A percentile compares a stretch with the other conserved stretches of the same genome.
These are phyloP conservation scores for Nemopilema nomurai DNA, from an alignment of 30 jellyfish, hydroid and myxozoan species.

Conservation along the genomic window DNA sequence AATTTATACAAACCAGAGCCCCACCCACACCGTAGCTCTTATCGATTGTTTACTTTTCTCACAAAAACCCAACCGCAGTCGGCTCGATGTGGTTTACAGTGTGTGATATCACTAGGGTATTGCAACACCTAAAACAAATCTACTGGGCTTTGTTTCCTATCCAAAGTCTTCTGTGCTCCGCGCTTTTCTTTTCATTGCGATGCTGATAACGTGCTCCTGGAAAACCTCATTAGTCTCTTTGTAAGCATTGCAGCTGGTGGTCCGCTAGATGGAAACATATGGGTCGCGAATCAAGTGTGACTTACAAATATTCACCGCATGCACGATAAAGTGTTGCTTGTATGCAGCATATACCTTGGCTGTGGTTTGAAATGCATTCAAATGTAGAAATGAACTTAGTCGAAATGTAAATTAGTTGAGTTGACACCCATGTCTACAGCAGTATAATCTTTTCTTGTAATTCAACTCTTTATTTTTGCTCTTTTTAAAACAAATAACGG, in stretches of 20 bases:
- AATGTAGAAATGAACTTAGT: too few species aligned
- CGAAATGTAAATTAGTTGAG: too few species aligned
- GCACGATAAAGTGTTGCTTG: too few species aligned
- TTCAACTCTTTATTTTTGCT: too few species aligned
- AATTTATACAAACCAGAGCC: background rate
- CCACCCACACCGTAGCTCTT: conserved; percentile 25
- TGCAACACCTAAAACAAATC: background rate
- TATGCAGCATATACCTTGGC: too few species aligned
- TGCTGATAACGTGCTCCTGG: background rate
- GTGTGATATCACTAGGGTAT: background rate
- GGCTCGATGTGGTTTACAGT: background rate
- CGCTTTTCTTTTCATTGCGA: background rate
- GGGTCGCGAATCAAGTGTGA: background rate
- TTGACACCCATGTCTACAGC: too few species aligned
- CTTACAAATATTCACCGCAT: background rate
- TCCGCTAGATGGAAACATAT: background rate
- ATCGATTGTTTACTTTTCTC: conserved; percentile 19
- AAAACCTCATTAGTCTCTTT: background rate
- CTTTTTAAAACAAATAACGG: too few species aligned
- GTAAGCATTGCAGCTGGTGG: background rate
- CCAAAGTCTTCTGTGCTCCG: background rate
- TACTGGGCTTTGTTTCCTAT: background rate
- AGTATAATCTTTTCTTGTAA: too few species aligned
- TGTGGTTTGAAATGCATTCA: too few species aligned
- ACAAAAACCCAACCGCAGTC: conserved; percentile 28